A percentile compares a stretch with the other conserved stretches of the same genome.
phyloP scores from a whole-genome alignment of 1,140 invertebrate species.

The Drosophila nannoptera region DNA sequence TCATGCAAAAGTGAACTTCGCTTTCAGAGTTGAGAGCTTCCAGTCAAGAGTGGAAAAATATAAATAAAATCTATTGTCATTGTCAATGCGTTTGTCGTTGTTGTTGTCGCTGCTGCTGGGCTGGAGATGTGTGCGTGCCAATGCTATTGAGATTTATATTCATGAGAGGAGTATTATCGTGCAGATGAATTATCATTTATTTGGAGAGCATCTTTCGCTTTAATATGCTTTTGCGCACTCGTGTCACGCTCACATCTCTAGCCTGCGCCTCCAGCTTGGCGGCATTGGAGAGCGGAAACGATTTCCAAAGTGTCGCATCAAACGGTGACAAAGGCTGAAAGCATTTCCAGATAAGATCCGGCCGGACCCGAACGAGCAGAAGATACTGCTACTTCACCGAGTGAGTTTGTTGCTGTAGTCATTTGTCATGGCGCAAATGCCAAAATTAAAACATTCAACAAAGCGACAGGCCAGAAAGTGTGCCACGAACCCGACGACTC shows the following conservation, averaged over 20 bases:
- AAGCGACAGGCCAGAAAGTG: slow-evolving; percentile 57
- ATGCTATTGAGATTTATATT: not conserved
- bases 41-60: slow-evolving; percentile 56
- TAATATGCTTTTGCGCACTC: not conserved
- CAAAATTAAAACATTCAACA: slow-evolving; percentile 56
- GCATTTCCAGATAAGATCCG: not conserved
- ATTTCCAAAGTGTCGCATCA: slow-evolving; percentile 39
- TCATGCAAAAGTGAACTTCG: slow-evolving; percentile 74
- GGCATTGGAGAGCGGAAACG: slow-evolving; percentile 38
- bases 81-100: slow-evolving; percentile 19
- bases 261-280: not conserved
- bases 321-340: not conserved
- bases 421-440: slow-evolving; percentile 67
- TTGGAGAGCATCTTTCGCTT: too few species aligned
- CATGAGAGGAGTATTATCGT: not conserved
- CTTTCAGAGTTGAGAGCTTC: slow-evolving; percentile 54
- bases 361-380: not conserved
- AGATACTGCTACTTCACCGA: not conserved
- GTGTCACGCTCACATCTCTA: not conserved
- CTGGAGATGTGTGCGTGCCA: not conserved
- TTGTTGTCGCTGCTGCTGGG: not conserved
- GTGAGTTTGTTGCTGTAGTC: slow-evolving; percentile 70
- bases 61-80: slow-evolving; percentile 39
- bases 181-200: too few species aligned
- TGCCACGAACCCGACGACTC: slow-evolving; percentile 39